These are phyloP conservation scores for Leptopilina drosophilae DNA, from an alignment of 2,888 invertebrate species.

Conservation along the genomic window DNA sequence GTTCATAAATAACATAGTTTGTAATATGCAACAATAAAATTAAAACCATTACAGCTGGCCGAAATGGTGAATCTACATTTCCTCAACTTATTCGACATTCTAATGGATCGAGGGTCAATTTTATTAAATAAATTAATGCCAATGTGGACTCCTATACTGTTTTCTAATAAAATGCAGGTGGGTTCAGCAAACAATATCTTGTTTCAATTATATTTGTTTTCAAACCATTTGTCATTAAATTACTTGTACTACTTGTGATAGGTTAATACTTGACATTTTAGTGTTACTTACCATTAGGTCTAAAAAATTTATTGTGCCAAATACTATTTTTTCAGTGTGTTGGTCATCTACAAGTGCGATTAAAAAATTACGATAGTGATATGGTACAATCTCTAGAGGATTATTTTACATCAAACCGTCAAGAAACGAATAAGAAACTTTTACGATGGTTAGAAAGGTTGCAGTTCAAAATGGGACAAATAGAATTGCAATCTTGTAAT, in stretches of 20 bases:
- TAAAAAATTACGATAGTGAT: slow-evolving; percentile 93
- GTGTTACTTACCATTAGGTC: too few species aligned
- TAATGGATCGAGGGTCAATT: slow-evolving; percentile 96
- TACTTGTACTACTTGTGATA: too few species aligned
- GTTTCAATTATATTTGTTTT: too few species aligned
- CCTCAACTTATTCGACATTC: slow-evolving; percentile 94
- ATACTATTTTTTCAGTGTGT: slow-evolving; percentile 83
- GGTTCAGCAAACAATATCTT: too few species aligned
- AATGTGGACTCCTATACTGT: slow-evolving; percentile 96
- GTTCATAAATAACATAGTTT: too few species aligned
- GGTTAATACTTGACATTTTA: too few species aligned
- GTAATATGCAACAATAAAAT: background rate
- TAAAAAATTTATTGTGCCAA: too few species aligned
- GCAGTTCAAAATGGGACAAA: slow-evolving; percentile 98
- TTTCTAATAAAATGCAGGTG: slow-evolving; percentile 92
- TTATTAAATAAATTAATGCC: slow-evolving; percentile 94
- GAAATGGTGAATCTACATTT: slow-evolving; percentile 99
- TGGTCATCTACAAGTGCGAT: slow-evolving; percentile 89
- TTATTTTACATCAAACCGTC: slow-evolving; percentile 76
- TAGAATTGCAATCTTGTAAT: slow-evolving; percentile 94
- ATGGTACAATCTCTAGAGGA: slow-evolving; percentile 80
- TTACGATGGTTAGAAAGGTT: slow-evolving; percentile 93
- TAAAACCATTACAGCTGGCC: slow-evolving; percentile 83
- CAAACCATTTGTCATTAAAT: too few species aligned
- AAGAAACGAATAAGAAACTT: slow-evolving; percentile 79